Conservation (phyloP, 1,140 invertebrate genomes). For the Drosophila funebris region DNA sequence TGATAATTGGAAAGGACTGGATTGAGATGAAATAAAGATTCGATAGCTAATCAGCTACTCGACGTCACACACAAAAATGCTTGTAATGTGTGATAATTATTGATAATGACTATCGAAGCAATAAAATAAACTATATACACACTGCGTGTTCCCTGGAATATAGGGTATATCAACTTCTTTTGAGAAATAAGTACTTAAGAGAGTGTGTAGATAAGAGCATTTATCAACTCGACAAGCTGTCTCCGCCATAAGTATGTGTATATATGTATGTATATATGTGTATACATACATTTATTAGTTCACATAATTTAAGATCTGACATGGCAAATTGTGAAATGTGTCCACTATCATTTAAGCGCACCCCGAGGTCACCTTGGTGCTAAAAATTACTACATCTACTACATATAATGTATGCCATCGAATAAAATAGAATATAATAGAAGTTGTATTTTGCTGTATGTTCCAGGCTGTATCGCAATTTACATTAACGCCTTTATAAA, state of each 20-base stretch:
- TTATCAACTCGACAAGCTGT: conserved; percentile 22
- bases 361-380: conserved; percentile 11
- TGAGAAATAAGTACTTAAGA: neutral
- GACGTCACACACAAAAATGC: no score
- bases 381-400: conserved; percentile 18
- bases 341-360: conserved; percentile 5
- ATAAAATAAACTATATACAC: neutral
- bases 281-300: no score
- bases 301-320: no score
- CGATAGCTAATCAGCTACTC: conserved; percentile 17
- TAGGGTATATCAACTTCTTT: neutral
- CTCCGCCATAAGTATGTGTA: neutral
- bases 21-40: conserved; percentile 14
- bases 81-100: no score
- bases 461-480: no score
- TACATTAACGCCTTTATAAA: neutral
- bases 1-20: conserved; percentile 14
- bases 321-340: no score
- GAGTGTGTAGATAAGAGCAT: conserved; percentile 26
- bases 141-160: neutral
- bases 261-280: neutral
- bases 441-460: neutral
- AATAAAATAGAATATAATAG: neutral
- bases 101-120: neutral
- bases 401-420: neutral